A percentile compares a stretch with the other conserved stretches of the same genome.
Evolutionary conservation across 2,113 vertebrate species (phyloP).

Genomic region (Delphinus delphis): DNA sequence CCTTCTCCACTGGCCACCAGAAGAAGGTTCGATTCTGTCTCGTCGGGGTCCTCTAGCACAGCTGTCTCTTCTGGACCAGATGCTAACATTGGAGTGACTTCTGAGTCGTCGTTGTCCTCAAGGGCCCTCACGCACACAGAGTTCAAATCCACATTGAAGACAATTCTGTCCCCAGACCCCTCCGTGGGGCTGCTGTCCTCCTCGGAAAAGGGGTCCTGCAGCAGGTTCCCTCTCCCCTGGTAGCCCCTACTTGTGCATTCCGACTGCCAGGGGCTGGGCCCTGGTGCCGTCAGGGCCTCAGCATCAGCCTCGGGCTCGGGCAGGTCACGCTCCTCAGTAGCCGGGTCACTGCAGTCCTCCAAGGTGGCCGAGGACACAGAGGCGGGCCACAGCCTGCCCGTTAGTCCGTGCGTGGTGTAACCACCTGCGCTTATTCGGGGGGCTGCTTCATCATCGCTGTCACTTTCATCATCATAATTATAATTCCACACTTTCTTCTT

Average conservation of each 20-base stretch:
- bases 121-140: conserved; percentile 76
- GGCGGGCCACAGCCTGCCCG: rapidly evolving
- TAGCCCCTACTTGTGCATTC: rapidly evolving
- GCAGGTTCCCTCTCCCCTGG: rapidly evolving
- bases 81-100: neutral
- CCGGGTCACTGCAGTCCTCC: neutral
- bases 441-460: neutral
- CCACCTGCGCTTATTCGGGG: neutral
- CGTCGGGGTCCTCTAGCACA: neutral
- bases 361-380: rapidly evolving
- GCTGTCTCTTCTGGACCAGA: neutral
- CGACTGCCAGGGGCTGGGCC: neutral
- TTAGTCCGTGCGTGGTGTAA: conserved; percentile 58
- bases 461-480: conserved; percentile 40
- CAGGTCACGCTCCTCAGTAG: neutral
- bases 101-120: neutral
- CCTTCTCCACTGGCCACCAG: rapidly evolving
- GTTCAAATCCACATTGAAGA: conserved; percentile 80
- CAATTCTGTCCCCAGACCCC: neutral
- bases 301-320: rapidly evolving
- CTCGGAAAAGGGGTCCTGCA: neutral
- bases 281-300: rapidly evolving
- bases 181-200: neutral
- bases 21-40: neutral
- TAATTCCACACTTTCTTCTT: conserved; percentile 66